phyloP scores from a whole-genome alignment of 2,113 vertebrate genomes.

The Pithys albifrons region DNA sequence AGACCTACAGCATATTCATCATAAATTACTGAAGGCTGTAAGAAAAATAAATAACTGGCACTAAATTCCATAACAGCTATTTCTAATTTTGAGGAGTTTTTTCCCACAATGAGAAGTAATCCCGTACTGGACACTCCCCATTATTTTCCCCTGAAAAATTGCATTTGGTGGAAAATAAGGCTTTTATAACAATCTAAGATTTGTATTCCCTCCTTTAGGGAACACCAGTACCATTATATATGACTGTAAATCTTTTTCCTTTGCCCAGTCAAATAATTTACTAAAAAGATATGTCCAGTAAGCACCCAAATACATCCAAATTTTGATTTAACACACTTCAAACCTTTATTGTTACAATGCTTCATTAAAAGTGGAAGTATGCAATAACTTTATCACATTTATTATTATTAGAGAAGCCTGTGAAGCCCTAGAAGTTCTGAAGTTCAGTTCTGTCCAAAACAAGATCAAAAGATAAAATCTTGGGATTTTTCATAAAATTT shows the following conservation, averaged over 20 bases:
- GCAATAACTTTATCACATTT: not conserved
- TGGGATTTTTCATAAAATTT: not conserved
- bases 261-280: not conserved
- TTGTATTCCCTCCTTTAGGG: not conserved
- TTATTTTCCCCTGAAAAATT: not conserved
- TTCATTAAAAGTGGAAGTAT: not conserved
- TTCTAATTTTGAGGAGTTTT: not conserved
- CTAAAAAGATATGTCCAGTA: not conserved
- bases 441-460: not conserved
- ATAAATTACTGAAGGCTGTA: not conserved
- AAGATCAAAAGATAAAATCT: not conserved
- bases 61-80: not conserved
- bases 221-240: not conserved
- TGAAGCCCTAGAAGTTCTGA: not conserved
- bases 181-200: not conserved
- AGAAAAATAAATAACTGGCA: not conserved
- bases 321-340: not conserved
- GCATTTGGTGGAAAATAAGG: not conserved
- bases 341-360: not conserved
- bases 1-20: not conserved
- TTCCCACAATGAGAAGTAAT: not conserved
- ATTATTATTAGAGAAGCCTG: not conserved
- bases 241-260: not conserved
- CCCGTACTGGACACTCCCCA: not conserved
- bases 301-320: not conserved